phyloP scores from a whole-genome alignment of 2,888 invertebrate genomes.

The Papilio gigon region DNA sequence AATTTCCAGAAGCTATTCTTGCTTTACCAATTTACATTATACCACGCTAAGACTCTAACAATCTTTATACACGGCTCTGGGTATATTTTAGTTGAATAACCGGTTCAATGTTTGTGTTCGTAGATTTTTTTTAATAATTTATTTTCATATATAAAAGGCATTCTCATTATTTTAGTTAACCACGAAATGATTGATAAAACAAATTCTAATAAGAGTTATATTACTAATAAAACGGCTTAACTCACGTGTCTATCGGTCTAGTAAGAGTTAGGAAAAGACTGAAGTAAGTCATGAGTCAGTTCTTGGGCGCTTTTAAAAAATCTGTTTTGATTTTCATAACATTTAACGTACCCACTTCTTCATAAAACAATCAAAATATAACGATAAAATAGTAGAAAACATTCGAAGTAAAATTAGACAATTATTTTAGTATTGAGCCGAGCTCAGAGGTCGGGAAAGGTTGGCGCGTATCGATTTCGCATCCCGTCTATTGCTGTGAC shows the following conservation, averaged over 20 bases:
- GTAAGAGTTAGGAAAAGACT: no score
- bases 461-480: constrained; percentile 34
- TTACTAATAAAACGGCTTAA: no score
- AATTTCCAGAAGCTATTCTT: constrained; percentile 48
- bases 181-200: no score
- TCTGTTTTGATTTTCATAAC: background rate
- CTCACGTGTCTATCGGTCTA: no score
- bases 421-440: constrained; percentile 11
- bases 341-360: background rate
- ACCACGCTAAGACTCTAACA: constrained; percentile 42
- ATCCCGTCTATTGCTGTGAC: constrained; percentile 32
- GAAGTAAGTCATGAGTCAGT: background rate
- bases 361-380: constrained; percentile 9
- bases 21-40: constrained; percentile 48
- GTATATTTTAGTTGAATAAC: constrained; percentile 12
- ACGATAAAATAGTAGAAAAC: constrained; percentile 17
- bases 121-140: background rate
- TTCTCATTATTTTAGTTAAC: no score
- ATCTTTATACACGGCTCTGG: constrained; percentile 24
- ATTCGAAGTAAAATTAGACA: constrained; percentile 11
- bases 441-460: constrained; percentile 35
- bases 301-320: background rate
- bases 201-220: no score
- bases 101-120: background rate
- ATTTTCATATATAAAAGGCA: no score